Percentiles rank a stretch among this genome's conserved stretches.
phyloP scores from a whole-genome alignment of 2,888 invertebrate genomes.

The Cosmopolites sordidus region DNA sequence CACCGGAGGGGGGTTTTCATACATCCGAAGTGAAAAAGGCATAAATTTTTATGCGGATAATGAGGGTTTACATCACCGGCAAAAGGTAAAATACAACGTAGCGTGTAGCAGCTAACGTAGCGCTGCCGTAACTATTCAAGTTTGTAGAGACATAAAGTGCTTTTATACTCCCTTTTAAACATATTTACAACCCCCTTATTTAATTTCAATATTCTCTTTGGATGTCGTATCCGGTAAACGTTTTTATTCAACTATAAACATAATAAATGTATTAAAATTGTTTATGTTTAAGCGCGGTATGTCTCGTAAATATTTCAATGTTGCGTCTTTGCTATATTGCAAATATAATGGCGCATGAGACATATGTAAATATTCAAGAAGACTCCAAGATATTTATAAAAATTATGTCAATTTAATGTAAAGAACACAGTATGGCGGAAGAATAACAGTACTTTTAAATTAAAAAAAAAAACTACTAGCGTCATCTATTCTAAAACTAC shows the following conservation, averaged over 20 bases:
- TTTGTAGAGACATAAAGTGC: conserved; percentile 40
- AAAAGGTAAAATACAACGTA: conserved; percentile 28
- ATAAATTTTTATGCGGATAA: conserved; percentile 26
- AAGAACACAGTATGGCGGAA: too few species aligned
- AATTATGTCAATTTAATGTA: too few species aligned
- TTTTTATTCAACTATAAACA: conserved; percentile 23
- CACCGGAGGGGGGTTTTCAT: conserved; percentile 13
- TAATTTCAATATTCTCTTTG: conserved; percentile 39
- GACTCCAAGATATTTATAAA: too few species aligned
- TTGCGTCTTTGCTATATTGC: background rate
- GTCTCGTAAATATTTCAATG: background rate
- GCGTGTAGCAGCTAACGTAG: conserved; percentile 28
- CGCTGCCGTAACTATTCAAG: conserved; percentile 37
- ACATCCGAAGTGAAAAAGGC: conserved; percentile 22
- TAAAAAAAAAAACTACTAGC: too few species aligned
- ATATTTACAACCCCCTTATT: conserved; percentile 42
- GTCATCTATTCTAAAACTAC: too few species aligned
- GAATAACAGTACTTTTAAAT: too few species aligned
- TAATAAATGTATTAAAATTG: conserved; percentile 22
- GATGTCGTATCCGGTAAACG: conserved; percentile 14
- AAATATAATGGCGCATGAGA: background rate
- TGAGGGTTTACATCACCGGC: conserved; percentile 26
- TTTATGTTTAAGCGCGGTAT: background rate
- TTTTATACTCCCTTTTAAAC: conserved; percentile 39
- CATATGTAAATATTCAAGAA: too few species aligned